phyloP scores from a whole-genome alignment of 2,797 vertebrate species.

The Nannoperca obscura region DNA sequence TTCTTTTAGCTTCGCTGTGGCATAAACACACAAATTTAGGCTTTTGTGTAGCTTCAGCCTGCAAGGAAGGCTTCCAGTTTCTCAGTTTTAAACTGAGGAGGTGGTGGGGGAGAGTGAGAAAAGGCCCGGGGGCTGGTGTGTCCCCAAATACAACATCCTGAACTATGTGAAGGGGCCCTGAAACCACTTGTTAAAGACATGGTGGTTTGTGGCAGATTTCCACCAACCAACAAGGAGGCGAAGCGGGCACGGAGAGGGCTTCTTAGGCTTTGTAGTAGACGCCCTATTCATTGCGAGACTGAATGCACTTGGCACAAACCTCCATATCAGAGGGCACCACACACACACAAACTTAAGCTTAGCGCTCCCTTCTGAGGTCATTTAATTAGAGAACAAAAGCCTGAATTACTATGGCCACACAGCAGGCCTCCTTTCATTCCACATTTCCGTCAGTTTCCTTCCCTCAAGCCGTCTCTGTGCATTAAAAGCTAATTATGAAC shows the following conservation, averaged over 20 bases:
- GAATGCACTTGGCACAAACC: conserved; percentile 71
- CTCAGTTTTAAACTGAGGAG: conserved; percentile 6
- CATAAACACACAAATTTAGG: conserved; percentile 27
- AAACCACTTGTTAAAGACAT: conserved; percentile 70
- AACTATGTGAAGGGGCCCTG: conserved; percentile 55
- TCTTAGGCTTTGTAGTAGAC: conserved; percentile 69
- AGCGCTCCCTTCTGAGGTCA: conserved; percentile 77
- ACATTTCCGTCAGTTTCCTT: conserved; percentile 66
- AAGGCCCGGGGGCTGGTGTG: conserved; percentile 23
- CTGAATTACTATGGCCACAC: conserved; percentile 80
- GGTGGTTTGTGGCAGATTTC: conserved; percentile 64
- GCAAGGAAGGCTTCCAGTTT: conserved; percentile 14
- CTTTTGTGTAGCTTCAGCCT: conserved; percentile 24
- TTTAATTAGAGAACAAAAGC: conserved; percentile 84
- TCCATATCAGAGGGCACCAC: conserved; percentile 64
- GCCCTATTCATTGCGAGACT: conserved; percentile 70
- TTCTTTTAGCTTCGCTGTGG: conserved; percentile 23
- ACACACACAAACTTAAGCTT: conserved; percentile 67
- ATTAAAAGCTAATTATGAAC: conserved; percentile 82
- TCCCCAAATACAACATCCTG: conserved; percentile 54
- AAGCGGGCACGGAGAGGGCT: conserved; percentile 54
- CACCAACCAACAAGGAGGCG: conserved; percentile 64
- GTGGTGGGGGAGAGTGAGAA: conserved; percentile 32
- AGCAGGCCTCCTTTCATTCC: conserved; percentile 73
- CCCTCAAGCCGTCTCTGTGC: conserved; percentile 67